Conservation (phyloP, 2,797 vertebrate species). For the Tadarida brasiliensis region DNA sequence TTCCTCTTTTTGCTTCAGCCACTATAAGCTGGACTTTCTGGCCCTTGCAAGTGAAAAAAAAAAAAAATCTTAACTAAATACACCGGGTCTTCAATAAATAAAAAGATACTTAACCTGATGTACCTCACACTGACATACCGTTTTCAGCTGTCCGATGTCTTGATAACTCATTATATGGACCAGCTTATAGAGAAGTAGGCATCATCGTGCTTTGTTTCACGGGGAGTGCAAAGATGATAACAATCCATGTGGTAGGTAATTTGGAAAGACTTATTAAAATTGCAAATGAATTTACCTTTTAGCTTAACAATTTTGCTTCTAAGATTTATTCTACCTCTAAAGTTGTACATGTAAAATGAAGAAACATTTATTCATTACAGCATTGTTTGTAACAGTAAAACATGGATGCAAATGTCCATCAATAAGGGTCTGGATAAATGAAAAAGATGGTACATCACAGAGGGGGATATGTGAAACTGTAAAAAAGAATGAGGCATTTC, state of each 20-base stretch:
- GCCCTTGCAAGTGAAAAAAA: neutral
- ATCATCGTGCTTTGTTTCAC: neutral
- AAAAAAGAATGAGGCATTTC: slow-evolving; percentile 12
- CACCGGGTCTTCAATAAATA: neutral
- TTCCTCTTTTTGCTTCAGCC: neutral
- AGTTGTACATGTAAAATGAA: neutral
- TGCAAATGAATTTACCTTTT: neutral
- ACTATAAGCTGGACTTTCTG: neutral
- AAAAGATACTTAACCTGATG: neutral
- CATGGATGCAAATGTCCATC: neutral
- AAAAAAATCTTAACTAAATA: neutral
- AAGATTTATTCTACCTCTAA: neutral
- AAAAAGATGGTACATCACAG: neutral
- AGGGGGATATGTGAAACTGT: neutral
- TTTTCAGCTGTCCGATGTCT: slow-evolving; percentile 4
- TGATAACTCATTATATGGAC: neutral
- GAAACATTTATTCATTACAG: neutral
- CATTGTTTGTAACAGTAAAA: neutral
- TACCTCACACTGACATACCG: neutral
- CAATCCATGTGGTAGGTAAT: neutral
- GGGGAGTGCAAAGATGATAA: neutral
- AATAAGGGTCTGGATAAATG: neutral
- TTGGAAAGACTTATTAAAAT: slow-evolving; percentile 18
- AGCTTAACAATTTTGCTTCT: neutral
- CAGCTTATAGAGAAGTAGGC: neutral